phyloP scores from a whole-genome alignment of 2,888 invertebrate genomes.

The Ochropleura leucogaster region DNA sequence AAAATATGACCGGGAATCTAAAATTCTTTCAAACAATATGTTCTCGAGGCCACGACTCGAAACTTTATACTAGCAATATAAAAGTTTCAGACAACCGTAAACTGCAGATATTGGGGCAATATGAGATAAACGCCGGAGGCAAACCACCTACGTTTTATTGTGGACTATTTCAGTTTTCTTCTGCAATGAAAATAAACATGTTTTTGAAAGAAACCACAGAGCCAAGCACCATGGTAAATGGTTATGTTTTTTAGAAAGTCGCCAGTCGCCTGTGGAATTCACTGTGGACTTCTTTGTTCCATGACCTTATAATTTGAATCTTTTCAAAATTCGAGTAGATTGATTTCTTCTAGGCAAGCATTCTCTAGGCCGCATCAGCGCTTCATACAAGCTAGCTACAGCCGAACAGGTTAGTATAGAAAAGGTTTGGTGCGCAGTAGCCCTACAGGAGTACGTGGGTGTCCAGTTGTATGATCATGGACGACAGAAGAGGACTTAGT shows the following conservation, averaged over 20 bases:
- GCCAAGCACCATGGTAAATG: not conserved
- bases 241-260: no score
- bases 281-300: no score
- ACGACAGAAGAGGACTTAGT: not conserved
- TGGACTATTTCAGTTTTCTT: slow-evolving; percentile 38
- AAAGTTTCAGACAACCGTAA: slow-evolving; percentile 61
- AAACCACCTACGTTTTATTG: slow-evolving; percentile 50
- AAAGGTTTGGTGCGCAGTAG: not conserved
- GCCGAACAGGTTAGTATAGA: no score
- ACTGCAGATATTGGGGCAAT: slow-evolving; percentile 63
- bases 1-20: slow-evolving; percentile 41
- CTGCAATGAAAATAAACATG: slow-evolving; percentile 20
- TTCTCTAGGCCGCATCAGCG: no score
- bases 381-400: no score
- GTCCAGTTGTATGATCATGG: not conserved
- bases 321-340: no score
- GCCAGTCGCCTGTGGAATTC: no score
- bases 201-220: slow-evolving; percentile 23
- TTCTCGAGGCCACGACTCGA: slow-evolving; percentile 36
- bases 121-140: slow-evolving; percentile 61
- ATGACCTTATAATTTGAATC: no score
- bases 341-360: no score
- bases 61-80: slow-evolving; percentile 66
- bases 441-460: not conserved
- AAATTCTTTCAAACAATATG: slow-evolving; percentile 57